Evolutionary conservation across 2,113 vertebrate species (phyloP).

Genomic region (Phyllostomus hastatus): DNA sequence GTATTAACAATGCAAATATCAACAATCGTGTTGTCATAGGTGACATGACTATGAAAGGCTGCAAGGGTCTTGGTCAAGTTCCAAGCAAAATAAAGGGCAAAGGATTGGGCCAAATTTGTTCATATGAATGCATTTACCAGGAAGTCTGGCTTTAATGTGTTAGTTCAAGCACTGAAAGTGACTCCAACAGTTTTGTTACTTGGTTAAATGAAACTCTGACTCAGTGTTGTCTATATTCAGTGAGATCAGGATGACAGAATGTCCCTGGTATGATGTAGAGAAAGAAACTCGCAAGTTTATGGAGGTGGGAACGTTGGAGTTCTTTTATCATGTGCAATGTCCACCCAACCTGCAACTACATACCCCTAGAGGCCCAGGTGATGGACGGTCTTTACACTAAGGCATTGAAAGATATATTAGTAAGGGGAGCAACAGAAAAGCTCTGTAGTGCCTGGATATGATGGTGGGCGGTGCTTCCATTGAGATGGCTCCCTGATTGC

Average conservation of each 20-base stretch:
- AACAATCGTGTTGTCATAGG: background rate
- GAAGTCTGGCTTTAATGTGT: background rate
- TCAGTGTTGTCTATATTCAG: background rate
- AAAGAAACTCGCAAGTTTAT: background rate
- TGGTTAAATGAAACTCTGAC: background rate
- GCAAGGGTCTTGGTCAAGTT: background rate
- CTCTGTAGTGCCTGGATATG: background rate
- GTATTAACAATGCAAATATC: background rate
- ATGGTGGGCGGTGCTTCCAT: background rate
- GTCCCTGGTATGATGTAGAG: background rate
- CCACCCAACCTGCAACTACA: background rate
- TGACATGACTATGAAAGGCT: background rate
- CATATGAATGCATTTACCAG: background rate
- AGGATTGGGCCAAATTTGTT: background rate
- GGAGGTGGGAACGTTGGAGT: background rate
- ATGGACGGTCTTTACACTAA: background rate
- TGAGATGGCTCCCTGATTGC: background rate
- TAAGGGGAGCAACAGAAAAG: background rate
- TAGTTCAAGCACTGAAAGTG: background rate
- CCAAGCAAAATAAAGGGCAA: background rate
- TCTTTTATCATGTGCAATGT: background rate
- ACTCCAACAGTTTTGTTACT: background rate
- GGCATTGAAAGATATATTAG: background rate
- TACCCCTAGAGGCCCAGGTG: background rate
- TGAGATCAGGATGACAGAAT: background rate